Conservation (phyloP, 2,797 vertebrate genomes). For the Liasis olivaceus region DNA sequence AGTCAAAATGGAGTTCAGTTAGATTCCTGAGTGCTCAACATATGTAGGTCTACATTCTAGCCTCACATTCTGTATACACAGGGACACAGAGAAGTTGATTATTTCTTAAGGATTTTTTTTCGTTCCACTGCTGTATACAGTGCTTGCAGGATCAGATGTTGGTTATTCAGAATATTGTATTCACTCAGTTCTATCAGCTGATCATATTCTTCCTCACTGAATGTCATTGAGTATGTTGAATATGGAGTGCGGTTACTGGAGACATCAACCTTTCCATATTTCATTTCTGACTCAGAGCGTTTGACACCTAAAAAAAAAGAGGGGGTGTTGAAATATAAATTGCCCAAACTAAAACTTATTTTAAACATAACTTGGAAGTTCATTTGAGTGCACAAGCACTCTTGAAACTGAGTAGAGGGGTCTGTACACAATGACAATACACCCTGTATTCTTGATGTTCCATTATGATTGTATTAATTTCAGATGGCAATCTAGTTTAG, state of each 20-base stretch:
- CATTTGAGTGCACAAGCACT: neutral
- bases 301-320: constrained; percentile 60
- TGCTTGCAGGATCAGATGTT: constrained; percentile 68
- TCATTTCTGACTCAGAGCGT: constrained; percentile 74
- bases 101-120: constrained; percentile 63
- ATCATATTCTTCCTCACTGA: constrained; percentile 72
- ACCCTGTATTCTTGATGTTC: neutral
- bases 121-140: constrained; percentile 69
- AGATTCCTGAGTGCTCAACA: neutral
- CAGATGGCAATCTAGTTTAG: neutral
- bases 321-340: neutral
- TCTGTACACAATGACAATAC: neutral
- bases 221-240: constrained; percentile 78
- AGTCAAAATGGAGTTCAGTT: neutral
- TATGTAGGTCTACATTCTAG: neutral
- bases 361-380: neutral
- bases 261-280: constrained; percentile 79
- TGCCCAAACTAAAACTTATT: neutral
- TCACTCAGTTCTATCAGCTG: constrained; percentile 74
- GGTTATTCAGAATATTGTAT: constrained; percentile 84
- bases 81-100: constrained; percentile 6
- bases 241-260: constrained; percentile 75
- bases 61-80: neutral
- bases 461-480: neutral
- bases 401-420: neutral